Conservation (phyloP, 2,113 vertebrate genomes). For the Brachyistius frenatus region DNA sequence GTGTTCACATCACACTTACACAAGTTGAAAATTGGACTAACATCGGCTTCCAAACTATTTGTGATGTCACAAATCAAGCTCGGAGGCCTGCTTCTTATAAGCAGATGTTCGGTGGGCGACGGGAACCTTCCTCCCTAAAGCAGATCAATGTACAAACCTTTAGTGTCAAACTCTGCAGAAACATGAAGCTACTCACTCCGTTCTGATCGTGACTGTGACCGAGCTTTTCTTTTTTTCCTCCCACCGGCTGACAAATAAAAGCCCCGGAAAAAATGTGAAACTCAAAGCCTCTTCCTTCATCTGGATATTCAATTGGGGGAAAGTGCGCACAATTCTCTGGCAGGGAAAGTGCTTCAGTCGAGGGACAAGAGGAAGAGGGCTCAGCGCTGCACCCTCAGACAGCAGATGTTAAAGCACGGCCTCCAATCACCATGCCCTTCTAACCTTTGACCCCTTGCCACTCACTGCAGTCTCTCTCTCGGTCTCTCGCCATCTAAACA, state of each 20-base stretch:
- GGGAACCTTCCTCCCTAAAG: too few relatives aligned
- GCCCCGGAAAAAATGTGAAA: background rate
- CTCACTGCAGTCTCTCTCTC: background rate
- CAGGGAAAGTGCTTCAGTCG: background rate
- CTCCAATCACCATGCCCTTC: slow-evolving; percentile 15
- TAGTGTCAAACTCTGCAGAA: too few relatives aligned
- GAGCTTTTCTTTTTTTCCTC: background rate
- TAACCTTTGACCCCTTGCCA: slow-evolving; percentile 29
- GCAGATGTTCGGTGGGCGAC: too few relatives aligned
- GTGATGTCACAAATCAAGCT: too few relatives aligned
- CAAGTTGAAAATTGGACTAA: too few relatives aligned
- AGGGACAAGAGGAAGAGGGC: background rate
- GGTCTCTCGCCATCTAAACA: slow-evolving; percentile 10
- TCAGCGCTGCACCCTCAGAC: background rate
- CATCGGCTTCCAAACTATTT: too few relatives aligned
- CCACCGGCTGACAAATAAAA: slow-evolving; percentile 9
- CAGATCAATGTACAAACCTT: too few relatives aligned
- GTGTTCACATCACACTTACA: too few relatives aligned
- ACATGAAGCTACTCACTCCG: background rate
- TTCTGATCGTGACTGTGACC: background rate
- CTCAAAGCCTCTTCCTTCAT: background rate
- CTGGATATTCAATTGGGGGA: slow-evolving; percentile 25
- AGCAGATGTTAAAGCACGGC: slow-evolving; percentile 30
- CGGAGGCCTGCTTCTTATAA: too few relatives aligned
- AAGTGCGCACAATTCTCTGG: background rate